Conservation (phyloP, 2,113 vertebrate species). For the Tragulus kanchil region DNA sequence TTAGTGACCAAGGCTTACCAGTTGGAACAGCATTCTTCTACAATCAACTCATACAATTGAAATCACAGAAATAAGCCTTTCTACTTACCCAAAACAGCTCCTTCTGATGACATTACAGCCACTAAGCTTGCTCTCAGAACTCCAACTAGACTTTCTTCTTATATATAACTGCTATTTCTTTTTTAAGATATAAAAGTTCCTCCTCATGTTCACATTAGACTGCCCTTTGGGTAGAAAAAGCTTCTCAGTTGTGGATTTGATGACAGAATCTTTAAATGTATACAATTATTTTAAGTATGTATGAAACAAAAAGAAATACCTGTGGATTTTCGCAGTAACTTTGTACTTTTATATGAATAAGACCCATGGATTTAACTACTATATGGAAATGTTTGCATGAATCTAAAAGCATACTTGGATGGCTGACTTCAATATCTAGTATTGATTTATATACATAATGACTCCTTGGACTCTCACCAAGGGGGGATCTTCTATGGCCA, state of each 20-base stretch:
- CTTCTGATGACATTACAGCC: not conserved
- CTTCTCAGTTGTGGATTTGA: not conserved
- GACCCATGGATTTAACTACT: not conserved
- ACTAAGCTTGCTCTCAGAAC: not conserved
- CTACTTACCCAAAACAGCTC: not conserved
- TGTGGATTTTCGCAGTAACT: not conserved
- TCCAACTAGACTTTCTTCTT: not conserved
- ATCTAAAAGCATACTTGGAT: not conserved
- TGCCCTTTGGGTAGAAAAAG: not conserved
- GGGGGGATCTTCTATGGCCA: not conserved
- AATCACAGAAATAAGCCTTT: not conserved
- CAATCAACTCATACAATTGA: not conserved
- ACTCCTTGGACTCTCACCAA: not conserved
- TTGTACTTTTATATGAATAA: not conserved
- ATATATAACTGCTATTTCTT: not conserved
- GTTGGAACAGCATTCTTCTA: not conserved
- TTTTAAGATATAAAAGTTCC: not conserved
- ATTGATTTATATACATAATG: not conserved
- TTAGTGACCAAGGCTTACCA: not conserved
- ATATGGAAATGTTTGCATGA: not conserved
- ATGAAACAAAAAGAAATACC: not conserved
- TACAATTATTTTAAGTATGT: not conserved
- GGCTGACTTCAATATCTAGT: not conserved
- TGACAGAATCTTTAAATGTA: not conserved
- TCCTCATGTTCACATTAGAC: not conserved